These are phyloP conservation scores for Sarcophaga bullata DNA, from an alignment of 1,140 invertebrate species.

Conservation along the genomic window DNA sequence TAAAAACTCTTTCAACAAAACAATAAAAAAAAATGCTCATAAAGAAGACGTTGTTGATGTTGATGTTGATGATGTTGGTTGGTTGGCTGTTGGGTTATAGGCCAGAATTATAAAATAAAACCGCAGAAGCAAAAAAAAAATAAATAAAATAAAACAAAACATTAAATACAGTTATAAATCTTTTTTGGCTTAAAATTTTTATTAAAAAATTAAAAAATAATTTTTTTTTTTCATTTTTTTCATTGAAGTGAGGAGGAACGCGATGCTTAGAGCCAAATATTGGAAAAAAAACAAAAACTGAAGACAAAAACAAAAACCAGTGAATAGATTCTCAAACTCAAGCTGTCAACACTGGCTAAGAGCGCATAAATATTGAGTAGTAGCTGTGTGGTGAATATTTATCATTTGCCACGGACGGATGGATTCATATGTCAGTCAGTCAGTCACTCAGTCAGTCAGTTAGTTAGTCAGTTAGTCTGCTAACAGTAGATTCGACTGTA, in stretches of 20 bases:
- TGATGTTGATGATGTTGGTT: too few species aligned
- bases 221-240: background rate
- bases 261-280: too few species aligned
- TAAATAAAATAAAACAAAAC: background rate
- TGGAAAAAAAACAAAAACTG: too few species aligned
- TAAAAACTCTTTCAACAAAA: conserved; percentile 12
- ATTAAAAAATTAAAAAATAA: background rate
- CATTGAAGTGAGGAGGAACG: background rate
- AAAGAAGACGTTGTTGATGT: too few species aligned
- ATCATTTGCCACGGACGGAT: background rate
- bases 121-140: too few species aligned
- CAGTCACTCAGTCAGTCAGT: too few species aligned
- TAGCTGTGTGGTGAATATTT: background rate
- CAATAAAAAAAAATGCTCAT: background rate
- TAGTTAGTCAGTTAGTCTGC: too few species aligned
- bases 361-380: conserved; percentile 8
- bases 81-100: too few species aligned
- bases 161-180: conserved; percentile 24
- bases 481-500: background rate
- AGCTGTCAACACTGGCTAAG: conserved; percentile 37
- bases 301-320: background rate
- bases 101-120: too few species aligned
- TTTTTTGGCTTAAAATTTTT: background rate
- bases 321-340: conserved; percentile 22
- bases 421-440: background rate